These are phyloP conservation scores for Onychostoma macrolepis DNA, from an alignment of 2,113 vertebrate genomes.

Conservation along the genomic window DNA sequence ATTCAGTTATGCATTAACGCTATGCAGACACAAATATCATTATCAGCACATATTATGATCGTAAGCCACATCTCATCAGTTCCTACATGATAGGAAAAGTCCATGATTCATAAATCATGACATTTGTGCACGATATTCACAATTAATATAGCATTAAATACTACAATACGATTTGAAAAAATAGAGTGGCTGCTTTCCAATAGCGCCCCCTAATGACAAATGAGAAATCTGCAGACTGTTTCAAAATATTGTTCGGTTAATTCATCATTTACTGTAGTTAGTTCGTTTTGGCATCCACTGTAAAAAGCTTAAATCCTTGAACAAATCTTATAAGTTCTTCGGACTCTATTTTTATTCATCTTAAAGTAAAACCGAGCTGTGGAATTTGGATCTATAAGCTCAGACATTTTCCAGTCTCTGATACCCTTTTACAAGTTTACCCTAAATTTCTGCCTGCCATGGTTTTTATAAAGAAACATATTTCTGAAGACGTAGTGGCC, in stretches of 20 bases:
- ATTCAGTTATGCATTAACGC: too few species aligned
- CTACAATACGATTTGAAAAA: not conserved
- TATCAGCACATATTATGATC: not conserved
- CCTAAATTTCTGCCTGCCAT: slow-evolving; percentile 27
- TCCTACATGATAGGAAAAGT: not conserved
- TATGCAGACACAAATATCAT: not conserved
- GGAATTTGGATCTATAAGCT: not conserved
- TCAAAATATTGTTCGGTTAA: not conserved
- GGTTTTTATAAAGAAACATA: slow-evolving; percentile 34
- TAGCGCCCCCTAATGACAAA: not conserved
- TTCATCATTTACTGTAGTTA: not conserved
- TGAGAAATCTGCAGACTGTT: not conserved
- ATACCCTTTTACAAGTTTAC: slow-evolving; percentile 20
- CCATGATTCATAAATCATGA: not conserved
- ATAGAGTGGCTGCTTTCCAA: not conserved
- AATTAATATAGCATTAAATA: not conserved
- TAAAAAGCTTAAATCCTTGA: not conserved
- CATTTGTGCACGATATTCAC: not conserved
- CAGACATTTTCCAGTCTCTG: not conserved
- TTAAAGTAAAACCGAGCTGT: not conserved
- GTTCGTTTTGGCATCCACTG: not conserved
- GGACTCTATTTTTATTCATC: not conserved
- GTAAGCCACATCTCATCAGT: not conserved
- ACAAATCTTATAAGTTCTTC: not conserved
- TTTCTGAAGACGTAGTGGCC: slow-evolving; percentile 46